phyloP scores from a whole-genome alignment of 2,113 vertebrate genomes.

The Leiothrix lutea region DNA sequence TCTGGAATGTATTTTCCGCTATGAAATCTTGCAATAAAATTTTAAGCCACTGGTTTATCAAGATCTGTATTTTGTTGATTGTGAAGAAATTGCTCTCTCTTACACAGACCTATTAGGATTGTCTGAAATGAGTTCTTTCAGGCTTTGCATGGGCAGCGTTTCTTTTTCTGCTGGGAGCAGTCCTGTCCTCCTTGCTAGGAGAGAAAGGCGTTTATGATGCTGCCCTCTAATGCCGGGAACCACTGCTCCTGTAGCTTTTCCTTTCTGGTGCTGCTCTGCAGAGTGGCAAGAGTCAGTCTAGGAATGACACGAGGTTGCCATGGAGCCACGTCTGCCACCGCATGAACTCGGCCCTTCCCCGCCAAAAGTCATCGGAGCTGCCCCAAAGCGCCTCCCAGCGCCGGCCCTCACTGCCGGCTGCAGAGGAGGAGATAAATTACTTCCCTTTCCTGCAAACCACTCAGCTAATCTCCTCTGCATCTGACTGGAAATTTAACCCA shows the following conservation, averaged over 20 bases:
- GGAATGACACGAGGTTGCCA: conserved; percentile 22
- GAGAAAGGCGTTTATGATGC: not conserved
- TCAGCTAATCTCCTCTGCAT: conserved; percentile 3
- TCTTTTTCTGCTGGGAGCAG: not conserved
- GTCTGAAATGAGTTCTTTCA: not conserved
- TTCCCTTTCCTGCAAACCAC: not conserved
- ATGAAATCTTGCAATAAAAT: not conserved
- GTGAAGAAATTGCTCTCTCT: not conserved
- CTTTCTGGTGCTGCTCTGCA: not conserved
- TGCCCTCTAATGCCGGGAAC: not conserved
- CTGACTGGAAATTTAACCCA: conserved; percentile 2
- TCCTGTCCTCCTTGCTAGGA: not conserved
- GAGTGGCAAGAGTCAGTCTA: not conserved
- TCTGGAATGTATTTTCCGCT: conserved; percentile 1
- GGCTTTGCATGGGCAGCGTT: not conserved
- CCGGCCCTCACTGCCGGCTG: not conserved
- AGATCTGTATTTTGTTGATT: not conserved
- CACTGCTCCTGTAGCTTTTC: not conserved
- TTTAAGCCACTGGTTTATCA: conserved; percentile 17
- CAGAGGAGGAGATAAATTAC: not conserved
- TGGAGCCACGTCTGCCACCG: conserved; percentile 27
- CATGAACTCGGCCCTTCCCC: not conserved
- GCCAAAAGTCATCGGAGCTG: not conserved
- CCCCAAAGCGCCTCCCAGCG: not conserved
- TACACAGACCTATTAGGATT: not conserved